Percentiles rank a stretch among this genome's conserved stretches.
Conservation (phyloP, 2,797 vertebrate species). For the Helicolenus hilgendorfi region DNA sequence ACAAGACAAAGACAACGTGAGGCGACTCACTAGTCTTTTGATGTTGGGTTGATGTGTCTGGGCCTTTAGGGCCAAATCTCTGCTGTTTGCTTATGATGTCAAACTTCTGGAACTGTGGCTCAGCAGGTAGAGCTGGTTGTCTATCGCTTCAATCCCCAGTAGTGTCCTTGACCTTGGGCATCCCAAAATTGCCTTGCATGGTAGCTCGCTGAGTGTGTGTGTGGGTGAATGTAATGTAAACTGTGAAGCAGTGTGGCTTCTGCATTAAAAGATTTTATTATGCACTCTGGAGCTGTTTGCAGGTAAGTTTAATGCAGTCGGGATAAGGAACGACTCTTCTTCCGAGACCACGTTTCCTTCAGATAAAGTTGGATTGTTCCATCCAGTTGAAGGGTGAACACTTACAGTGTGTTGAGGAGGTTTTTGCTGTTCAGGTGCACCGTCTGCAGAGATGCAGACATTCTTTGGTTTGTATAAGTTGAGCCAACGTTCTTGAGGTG, state of each 20-base stretch:
- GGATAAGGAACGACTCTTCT: too few relatives aligned
- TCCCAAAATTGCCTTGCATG: not conserved
- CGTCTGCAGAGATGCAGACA: not conserved
- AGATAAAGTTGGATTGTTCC: not conserved
- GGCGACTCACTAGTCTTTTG: too few relatives aligned
- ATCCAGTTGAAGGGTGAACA: not conserved
- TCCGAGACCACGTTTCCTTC: not conserved
- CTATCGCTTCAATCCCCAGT: not conserved
- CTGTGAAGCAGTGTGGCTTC: not conserved
- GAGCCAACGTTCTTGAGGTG: not conserved
- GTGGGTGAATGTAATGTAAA: not conserved
- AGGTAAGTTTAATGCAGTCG: too few relatives aligned
- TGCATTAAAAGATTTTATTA: not conserved
- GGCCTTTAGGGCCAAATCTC: not conserved
- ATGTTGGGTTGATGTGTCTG: too few relatives aligned
- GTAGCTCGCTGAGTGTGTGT: not conserved
- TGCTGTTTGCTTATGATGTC: not conserved
- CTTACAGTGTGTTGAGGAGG: not conserved
- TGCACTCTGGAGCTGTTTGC: too few relatives aligned
- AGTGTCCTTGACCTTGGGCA: not conserved
- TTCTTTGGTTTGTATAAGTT: not conserved
- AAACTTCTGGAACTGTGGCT: not conserved
- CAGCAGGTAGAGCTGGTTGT: not conserved
- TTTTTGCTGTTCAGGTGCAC: not conserved
- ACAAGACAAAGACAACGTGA: too few relatives aligned